phyloP scores from a whole-genome alignment of 2,113 vertebrate species.

The Alligator mississippiensis region DNA sequence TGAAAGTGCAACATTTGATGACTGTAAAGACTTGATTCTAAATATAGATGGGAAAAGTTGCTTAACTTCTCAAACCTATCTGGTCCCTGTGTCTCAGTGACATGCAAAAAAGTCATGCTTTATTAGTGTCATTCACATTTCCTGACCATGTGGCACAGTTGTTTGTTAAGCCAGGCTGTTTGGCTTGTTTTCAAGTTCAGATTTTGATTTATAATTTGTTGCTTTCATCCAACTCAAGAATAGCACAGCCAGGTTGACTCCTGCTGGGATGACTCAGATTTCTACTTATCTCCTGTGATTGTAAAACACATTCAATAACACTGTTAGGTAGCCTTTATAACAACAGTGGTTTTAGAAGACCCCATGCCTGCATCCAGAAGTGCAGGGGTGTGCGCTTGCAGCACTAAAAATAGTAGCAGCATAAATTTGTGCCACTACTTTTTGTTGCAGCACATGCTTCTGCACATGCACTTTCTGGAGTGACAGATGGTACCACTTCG shows the following conservation, averaged over 20 bases:
- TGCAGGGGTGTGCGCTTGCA: no score
- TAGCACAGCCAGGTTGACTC: not conserved
- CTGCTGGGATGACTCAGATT: not conserved
- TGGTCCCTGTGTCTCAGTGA: not conserved
- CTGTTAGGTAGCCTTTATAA: not conserved
- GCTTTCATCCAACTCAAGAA: not conserved
- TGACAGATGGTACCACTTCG: no score
- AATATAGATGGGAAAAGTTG: not conserved
- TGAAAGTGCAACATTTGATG: rapidly evolving
- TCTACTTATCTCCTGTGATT: no score
- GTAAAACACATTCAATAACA: not conserved
- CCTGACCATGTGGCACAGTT: not conserved
- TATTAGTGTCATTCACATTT: not conserved
- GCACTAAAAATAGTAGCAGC: no score
- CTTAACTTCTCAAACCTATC: not conserved
- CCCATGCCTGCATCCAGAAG: no score
- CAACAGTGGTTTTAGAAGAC: not conserved
- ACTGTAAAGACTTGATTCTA: not conserved
- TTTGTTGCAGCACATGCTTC: no score
- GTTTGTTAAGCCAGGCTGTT: not conserved
- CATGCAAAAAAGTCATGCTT: not conserved
- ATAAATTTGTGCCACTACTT: no score
- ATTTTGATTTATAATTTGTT: not conserved
- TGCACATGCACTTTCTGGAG: no score
- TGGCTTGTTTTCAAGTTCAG: not conserved